These are phyloP conservation scores for Campoletis sonorensis DNA, from an alignment of 1,140 invertebrate genomes.

Conservation along the genomic window DNA sequence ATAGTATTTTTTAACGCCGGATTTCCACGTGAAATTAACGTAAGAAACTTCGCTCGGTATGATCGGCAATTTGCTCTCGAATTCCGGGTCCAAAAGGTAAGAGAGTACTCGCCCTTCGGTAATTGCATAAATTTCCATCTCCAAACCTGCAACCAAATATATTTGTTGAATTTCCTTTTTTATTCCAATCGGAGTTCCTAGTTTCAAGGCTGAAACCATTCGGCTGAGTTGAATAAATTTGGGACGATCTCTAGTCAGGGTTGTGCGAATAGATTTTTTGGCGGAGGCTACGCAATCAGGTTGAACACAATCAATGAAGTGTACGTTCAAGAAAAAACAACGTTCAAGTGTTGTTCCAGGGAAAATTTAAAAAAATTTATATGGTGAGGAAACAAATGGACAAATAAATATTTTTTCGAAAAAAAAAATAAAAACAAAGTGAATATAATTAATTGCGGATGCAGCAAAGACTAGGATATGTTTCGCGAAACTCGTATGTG, in stretches of 20 bases:
- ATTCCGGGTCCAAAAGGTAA: conserved; percentile 92
- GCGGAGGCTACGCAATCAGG: too few relatives aligned
- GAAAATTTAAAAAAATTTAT: too few relatives aligned
- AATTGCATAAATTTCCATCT: conserved; percentile 93
- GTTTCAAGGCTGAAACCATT: too few relatives aligned
- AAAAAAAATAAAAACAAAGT: too few relatives aligned
- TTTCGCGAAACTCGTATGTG: neutral
- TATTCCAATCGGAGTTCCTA: too few relatives aligned
- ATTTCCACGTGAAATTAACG: conserved; percentile 95
- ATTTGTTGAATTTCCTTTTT: neutral
- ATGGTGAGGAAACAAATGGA: too few relatives aligned
- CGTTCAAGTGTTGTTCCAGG: too few relatives aligned
- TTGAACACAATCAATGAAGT: too few relatives aligned
- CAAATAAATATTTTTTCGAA: neutral
- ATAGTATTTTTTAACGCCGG: conserved; percentile 89
- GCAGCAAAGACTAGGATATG: neutral
- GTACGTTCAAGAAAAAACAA: too few relatives aligned
- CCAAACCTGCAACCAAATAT: conserved; percentile 79
- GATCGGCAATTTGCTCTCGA: conserved; percentile 90
- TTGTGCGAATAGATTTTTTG: too few relatives aligned
- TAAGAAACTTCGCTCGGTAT: conserved; percentile 93
- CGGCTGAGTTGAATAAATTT: too few relatives aligned
- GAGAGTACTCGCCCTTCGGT: conserved; percentile 89
- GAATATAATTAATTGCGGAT: neutral
- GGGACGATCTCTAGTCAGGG: too few relatives aligned